A percentile compares a stretch with the other conserved stretches of the same genome.
phyloP scores from a whole-genome alignment of 2,888 invertebrate species.

The Aethes cnicana region DNA sequence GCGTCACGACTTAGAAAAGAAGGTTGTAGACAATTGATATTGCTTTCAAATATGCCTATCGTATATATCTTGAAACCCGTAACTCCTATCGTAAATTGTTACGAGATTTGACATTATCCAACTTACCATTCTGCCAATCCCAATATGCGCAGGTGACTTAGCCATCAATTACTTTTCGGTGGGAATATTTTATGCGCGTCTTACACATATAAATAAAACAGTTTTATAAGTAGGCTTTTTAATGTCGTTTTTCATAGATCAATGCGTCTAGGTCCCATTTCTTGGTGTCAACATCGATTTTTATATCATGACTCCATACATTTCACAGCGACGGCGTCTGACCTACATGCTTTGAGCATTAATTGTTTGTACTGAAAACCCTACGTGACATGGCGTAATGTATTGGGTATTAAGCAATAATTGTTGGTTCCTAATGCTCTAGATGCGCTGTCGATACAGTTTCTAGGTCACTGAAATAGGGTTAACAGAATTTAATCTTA shows the following conservation, averaged over 20 bases:
- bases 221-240: conserved; percentile 8
- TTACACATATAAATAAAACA: neutral
- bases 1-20: conserved; percentile 12
- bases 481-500: conserved; percentile 28
- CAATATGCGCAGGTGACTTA: neutral
- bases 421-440: conserved; percentile 20
- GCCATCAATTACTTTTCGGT: neutral
- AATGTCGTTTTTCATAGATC: conserved; percentile 15
- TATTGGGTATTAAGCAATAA: conserved; percentile 17
- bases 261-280: conserved; percentile 23
- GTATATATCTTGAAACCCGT: too few species aligned
- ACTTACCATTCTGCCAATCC: neutral
- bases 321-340: conserved; percentile 37
- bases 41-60: conserved; percentile 5
- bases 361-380: conserved; percentile 54
- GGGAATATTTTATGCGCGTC: neutral
- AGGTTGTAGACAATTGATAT: conserved; percentile 6
- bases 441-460: conserved; percentile 25
- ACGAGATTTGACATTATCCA: neutral
- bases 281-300: conserved; percentile 28
- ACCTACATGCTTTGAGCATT: conserved; percentile 51
- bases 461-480: conserved; percentile 31
- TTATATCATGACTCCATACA: conserved; percentile 8
- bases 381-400: conserved; percentile 54
- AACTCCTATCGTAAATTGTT: neutral